Evolutionary conservation across 92 coral and sea anemone genomes (phyloP), one percentile per base, ranked within the genome.

Genomic region (Epizoanthus ramosus): DNA sequence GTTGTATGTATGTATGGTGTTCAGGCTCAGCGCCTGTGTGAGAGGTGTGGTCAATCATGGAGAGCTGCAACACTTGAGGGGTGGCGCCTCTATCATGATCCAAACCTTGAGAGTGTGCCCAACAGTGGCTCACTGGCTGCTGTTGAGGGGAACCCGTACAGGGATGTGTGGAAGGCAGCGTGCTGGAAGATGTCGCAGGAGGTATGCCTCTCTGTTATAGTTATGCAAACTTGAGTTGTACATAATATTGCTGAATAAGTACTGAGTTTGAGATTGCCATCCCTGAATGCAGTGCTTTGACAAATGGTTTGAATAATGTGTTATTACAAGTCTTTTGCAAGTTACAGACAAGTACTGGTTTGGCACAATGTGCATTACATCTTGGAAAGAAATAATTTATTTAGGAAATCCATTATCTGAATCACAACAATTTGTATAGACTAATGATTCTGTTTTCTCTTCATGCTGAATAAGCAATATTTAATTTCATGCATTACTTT

Each of bases 31-130:
- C 77, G 69, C 28, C 84, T 96, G 69, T 96, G 99, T 79, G 86
- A 88, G 54, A 93, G 83, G 79, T 91, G 97, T 74, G 98, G 98
- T 57, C 99, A 96, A 81, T 88, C 92, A 0, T 96, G 99, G 99
- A 83, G 99, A 68, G 99, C 98, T 1, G 99, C 99, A 10, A 90
- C 97, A 8, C 81, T 96, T 52, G 94, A 96, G 66, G 99, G 99
- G 13, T 96, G 99, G 99, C 91, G 86, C 83, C 97, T 96, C 10
- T 92, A 92, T 89, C 93, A 92, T 73, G 95, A 96, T 81, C 87
- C 98, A 16, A 96, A 96, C 84, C 74, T 89, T 2, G 93, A 90
- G 80, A 92, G 92, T 86, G 91, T 88, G 22, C 76, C 92, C 16
- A 50, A 64, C 59, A 84, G 85, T 75, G 90, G 87, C 19, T 50